Conservation (phyloP, 2,888 invertebrate genomes). For the Fabriciana adippe region DNA sequence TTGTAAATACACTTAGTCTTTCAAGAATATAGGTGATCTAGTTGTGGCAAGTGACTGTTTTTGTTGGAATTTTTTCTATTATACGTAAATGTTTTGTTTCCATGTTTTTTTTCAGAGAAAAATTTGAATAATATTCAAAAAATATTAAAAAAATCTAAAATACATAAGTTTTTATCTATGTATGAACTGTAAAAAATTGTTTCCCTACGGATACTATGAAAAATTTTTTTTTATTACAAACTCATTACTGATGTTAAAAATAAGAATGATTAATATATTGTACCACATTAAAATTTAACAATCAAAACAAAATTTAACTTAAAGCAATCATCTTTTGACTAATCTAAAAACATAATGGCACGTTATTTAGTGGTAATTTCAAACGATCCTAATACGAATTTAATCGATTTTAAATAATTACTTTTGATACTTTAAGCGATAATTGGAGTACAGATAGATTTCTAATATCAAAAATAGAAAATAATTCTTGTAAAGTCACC, state of each 20-base stretch:
- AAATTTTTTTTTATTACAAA: no score
- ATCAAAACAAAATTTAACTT: neutral
- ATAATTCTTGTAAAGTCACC: neutral
- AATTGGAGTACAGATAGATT: neutral
- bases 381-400: slow-evolving; percentile 27
- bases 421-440: neutral
- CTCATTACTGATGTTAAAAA: no score
- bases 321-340: neutral
- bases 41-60: neutral
- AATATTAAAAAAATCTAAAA: no score
- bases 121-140: no score
- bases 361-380: neutral
- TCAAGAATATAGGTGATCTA: slow-evolving; percentile 22
- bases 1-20: slow-evolving; percentile 26
- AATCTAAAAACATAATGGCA: slow-evolving; percentile 2
- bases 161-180: no score
- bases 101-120: no score
- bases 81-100: neutral
- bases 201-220: no score
- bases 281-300: neutral
- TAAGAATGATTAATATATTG: neutral
- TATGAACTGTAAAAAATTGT: no score
- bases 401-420: slow-evolving; percentile 22
- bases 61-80: neutral
- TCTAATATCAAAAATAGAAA: neutral